Evolutionary conservation across 2,797 vertebrate genomes (phyloP).

Genomic region (Avahi laniger): DNA sequence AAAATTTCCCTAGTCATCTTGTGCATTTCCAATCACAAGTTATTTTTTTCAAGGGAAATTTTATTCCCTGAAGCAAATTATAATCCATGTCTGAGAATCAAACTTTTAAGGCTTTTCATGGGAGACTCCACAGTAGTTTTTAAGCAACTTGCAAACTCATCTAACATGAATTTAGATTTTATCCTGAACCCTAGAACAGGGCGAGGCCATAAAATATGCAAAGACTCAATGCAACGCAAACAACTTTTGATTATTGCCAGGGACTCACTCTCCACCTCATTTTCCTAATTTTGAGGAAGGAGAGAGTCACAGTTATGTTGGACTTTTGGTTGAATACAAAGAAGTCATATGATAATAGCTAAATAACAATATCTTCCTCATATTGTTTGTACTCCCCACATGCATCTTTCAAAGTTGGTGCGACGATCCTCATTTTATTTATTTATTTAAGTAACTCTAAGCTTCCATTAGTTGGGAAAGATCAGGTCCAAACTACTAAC

Average conservation of each 20-base stretch:
- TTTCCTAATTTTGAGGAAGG: neutral
- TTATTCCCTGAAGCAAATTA: conserved; percentile 77
- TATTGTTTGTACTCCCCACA: neutral
- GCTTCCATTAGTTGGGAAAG: neutral
- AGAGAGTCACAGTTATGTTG: neutral
- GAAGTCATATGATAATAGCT: neutral
- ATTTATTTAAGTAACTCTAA: neutral
- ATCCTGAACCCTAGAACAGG: conserved; percentile 58
- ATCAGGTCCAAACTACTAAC: neutral
- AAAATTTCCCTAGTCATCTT: conserved; percentile 59
- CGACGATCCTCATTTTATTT: neutral
- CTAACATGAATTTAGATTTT: conserved; percentile 68
- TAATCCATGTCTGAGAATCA: conserved; percentile 67
- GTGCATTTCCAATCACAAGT: conserved; percentile 70
- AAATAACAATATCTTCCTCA: neutral
- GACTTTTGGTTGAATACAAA: conserved; percentile 1
- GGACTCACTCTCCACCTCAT: conserved; percentile 22
- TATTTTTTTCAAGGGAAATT: conserved; percentile 73
- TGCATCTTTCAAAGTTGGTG: neutral
- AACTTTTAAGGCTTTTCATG: conserved; percentile 74
- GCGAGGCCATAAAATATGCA: conserved; percentile 75
- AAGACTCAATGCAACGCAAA: conserved; percentile 73
- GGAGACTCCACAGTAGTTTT: conserved; percentile 62
- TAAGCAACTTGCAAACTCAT: conserved; percentile 64
- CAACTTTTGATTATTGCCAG: conserved; percentile 17